A percentile compares a stretch with the other conserved stretches of the same genome.
Evolutionary conservation across 2,888 invertebrate genomes (phyloP).

Genomic region (Heliconius ismenius): DNA sequence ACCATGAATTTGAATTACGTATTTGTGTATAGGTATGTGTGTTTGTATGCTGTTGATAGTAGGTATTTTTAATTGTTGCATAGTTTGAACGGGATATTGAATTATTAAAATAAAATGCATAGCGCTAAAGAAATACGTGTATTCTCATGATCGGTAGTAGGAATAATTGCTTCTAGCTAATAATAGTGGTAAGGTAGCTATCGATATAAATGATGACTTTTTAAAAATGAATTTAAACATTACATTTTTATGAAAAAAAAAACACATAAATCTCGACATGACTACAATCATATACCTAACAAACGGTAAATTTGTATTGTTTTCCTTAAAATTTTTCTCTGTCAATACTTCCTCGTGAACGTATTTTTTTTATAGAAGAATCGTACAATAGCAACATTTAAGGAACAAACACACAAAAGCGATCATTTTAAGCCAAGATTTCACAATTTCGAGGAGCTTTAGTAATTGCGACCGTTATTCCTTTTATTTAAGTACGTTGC

Average conservation of each 20-base stretch:
- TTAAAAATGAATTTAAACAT: too few species aligned
- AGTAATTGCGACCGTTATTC: constrained; percentile 29
- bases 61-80: too few species aligned
- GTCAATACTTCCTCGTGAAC: neutral
- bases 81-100: too few species aligned
- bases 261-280: neutral
- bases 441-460: constrained; percentile 26
- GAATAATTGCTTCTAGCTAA: neutral
- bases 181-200: too few species aligned
- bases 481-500: constrained; percentile 32
- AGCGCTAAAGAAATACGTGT: neutral
- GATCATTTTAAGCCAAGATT: constrained; percentile 30
- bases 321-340: neutral
- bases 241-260: neutral
- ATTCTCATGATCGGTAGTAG: neutral
- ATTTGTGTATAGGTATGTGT: too few species aligned
- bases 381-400: constrained; percentile 5
- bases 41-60: neutral
- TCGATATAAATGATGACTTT: too few species aligned
- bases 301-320: neutral
- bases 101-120: too few species aligned
- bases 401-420: constrained; percentile 26
- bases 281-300: neutral
- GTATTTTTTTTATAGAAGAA: constrained; percentile 4
- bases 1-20: constrained; percentile 1